Conservation (phyloP, 2,113 vertebrate species). For the Tonatia bakeri region DNA sequence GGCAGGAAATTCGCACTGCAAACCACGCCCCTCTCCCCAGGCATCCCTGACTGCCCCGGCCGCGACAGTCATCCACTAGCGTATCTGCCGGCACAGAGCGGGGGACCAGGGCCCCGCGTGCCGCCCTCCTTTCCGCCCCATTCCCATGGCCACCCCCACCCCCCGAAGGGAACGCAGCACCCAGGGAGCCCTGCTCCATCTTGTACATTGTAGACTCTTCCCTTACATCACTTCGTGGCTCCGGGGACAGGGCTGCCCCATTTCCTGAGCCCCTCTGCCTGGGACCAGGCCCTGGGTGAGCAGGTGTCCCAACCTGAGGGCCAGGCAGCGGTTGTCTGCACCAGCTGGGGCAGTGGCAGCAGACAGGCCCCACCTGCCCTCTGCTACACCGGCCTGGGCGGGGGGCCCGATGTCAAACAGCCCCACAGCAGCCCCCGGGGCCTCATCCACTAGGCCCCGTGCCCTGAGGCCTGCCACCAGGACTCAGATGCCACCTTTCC, state of each 20-base stretch:
- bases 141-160: rapidly evolving
- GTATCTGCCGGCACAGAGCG: no score
- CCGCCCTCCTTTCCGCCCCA: background rate
- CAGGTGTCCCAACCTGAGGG: background rate
- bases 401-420: background rate
- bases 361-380: background rate
- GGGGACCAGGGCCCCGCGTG: rapidly evolving
- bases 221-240: background rate
- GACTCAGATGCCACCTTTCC: no score
- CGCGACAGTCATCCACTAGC: rapidly evolving
- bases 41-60: background rate
- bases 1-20: background rate
- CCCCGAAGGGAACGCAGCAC: rapidly evolving
- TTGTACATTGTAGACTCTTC: background rate
- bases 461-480: rapidly evolving
- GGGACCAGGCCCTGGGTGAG: no score
- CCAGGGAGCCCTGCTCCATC: rapidly evolving
- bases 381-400: no score
- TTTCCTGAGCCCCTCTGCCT: background rate
- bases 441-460: rapidly evolving
- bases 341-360: background rate
- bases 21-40: background rate
- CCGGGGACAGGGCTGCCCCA: background rate
- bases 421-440: background rate
- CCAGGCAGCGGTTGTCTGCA: background rate